Conservation (phyloP, 2,888 invertebrate genomes). For the Sesia bembeciformis region DNA sequence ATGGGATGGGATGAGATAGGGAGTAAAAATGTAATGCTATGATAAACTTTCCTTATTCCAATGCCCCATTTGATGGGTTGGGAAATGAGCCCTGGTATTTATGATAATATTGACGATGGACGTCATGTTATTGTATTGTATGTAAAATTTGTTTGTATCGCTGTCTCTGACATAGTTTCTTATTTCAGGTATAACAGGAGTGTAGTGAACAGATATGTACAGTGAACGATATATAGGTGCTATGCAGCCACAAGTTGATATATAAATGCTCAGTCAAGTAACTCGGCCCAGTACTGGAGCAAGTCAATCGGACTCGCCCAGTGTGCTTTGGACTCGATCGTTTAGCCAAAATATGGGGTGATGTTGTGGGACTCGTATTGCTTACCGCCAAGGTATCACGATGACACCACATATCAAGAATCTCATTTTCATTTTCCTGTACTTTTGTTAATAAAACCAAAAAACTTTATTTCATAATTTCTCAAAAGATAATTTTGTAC, state of each 20-base stretch:
- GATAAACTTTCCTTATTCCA: no score
- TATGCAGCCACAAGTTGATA: constrained; percentile 37
- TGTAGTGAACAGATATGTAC: constrained; percentile 49
- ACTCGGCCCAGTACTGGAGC: neutral
- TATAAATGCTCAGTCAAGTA: neutral
- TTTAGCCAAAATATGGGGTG: constrained; percentile 5
- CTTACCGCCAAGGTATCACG: constrained; percentile 51
- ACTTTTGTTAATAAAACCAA: no score
- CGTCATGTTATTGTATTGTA: no score
- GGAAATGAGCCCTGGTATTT: no score
- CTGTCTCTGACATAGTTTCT: neutral
- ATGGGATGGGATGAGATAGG: no score
- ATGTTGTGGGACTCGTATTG: constrained; percentile 10
- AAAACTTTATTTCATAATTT: no score
- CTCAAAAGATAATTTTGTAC: no score
- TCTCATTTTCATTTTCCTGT: no score
- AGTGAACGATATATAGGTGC: constrained; percentile 61
- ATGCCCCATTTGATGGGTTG: no score
- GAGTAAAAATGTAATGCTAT: no score
- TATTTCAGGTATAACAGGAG: constrained; percentile 17
- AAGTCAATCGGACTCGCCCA: neutral
- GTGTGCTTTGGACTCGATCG: neutral
- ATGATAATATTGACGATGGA: no score
- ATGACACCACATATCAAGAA: constrained; percentile 53
- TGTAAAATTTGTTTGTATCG: no score